Conservation (phyloP, 2,888 invertebrate species). For the Euplagia quadripunctaria region DNA sequence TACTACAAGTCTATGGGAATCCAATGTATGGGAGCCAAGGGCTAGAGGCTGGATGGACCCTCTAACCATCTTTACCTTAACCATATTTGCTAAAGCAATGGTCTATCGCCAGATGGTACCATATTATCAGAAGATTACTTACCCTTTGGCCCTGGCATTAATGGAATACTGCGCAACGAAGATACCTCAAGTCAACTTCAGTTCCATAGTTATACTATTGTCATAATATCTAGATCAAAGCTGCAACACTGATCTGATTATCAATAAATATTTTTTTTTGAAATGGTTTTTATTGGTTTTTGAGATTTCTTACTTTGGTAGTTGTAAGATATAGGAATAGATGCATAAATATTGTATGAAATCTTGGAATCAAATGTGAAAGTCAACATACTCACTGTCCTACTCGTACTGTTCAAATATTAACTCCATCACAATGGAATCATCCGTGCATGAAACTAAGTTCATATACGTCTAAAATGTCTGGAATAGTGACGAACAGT, state of each 20-base stretch:
- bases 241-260: conserved; percentile 1
- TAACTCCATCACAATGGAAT: too few species aligned
- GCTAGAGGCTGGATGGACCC: not conserved
- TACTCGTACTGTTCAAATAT: not conserved
- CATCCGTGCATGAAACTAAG: too few species aligned
- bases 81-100: conserved; percentile 9
- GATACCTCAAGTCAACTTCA: conserved; percentile 17
- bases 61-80: not conserved
- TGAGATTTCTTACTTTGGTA: not conserved
- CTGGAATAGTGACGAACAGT: too few species aligned
- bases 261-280: not conserved
- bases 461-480: too few species aligned
- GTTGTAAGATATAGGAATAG: not conserved
- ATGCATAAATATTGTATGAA: too few species aligned
- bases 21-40: not conserved
- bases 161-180: conserved; percentile 23
- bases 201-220: conserved; percentile 3
- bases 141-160: conserved; percentile 22
- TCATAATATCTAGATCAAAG: not conserved
- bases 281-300: not conserved
- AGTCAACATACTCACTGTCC: not conserved
- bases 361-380: not conserved
- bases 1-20: not conserved
- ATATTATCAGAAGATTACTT: conserved; percentile 12
- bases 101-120: conserved; percentile 20